Percentiles rank a stretch among this genome's conserved stretches.
Conservation (phyloP, 2,888 invertebrate genomes). For the Nymphalis c-album region DNA sequence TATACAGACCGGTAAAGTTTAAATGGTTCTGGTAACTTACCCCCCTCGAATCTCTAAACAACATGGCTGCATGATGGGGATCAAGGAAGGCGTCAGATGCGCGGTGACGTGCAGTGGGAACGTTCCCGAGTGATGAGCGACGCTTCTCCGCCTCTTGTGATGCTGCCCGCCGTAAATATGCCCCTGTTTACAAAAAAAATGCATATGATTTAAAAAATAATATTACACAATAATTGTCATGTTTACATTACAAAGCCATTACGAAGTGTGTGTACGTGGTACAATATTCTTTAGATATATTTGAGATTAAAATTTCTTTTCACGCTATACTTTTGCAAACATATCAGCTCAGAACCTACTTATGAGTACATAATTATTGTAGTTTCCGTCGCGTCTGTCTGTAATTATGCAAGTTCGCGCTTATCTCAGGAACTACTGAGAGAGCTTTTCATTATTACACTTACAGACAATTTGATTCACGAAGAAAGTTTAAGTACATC, state of each 20-base stretch:
- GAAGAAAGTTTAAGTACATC: no score
- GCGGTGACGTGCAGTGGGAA: constrained; percentile 77
- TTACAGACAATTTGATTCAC: no score
- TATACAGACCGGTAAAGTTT: background rate
- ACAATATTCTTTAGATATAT: no score
- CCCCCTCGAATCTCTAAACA: constrained; percentile 95
- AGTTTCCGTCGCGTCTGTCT: no score
- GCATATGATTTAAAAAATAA: background rate
- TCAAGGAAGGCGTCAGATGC: constrained; percentile 91
- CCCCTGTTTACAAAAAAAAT: constrained; percentile 80
- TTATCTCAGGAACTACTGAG: no score
- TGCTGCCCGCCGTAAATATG: constrained; percentile 87
- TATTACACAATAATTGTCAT: background rate
- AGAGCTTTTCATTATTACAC: no score
- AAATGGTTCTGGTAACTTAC: constrained; percentile 81
- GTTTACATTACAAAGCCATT: background rate
- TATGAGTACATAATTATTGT: no score
- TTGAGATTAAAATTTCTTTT: background rate
- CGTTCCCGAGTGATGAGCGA: constrained; percentile 88
- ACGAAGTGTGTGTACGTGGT: background rate
- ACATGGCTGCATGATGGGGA: constrained; percentile 93
- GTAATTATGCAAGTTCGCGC: no score
- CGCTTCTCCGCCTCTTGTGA: constrained; percentile 89
- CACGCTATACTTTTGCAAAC: background rate
- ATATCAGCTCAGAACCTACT: background rate